Evolutionary conservation across 2,797 vertebrate species (phyloP), one percentile per base, ranked within the genome.

Genomic region (Chrosomus eos): DNA sequence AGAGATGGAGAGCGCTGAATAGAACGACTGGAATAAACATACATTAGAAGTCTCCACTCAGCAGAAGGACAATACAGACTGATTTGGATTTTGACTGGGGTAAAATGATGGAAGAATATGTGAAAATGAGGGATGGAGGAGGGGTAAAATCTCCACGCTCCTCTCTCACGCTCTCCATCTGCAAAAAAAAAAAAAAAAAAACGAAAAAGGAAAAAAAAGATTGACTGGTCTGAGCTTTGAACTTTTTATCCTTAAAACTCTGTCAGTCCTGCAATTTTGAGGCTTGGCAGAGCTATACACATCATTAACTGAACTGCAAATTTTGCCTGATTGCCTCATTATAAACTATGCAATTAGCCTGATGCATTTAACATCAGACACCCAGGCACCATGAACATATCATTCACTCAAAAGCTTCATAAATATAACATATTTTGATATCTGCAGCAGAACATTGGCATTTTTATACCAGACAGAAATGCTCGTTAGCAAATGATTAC

Each of bases 301-400:
- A 85, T 72, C 76, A 80, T 90, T 23, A 48, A 87, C 75, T 88
- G 64, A 82, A 91, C 89, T 36, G 79, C 82, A 79, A 91, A 87
- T 91, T 91, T 87, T 82, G 81, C 77, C 75, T 88, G 87, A 87
- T 87, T 68, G 87, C 78, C 85, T 88, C 86, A 89, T 89, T 91
- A 86, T 93, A 84, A 87, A 86, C 88, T 51, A 86, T 89, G 90
- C 48, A 89, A 84, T 86, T 7, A 86, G 66, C 82, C 88, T 87
- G 88, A 88, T 80, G 73, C 66, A 83, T 86, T 84, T 81, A 90
- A 90, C 87, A 87, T 86, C 45, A 40, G 45, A 88, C 83, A 75
- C 33, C 87, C 14, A 55, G 71, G 62, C 71, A 55, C 40, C 78
- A 77, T 11, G 43, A 87, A 81, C 31, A 40, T 51, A 84, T 81